Percentiles rank a stretch among this genome's conserved stretches.
phyloP scores from a whole-genome alignment of 2,888 invertebrate genomes.

The Pimpla rufipes region DNA sequence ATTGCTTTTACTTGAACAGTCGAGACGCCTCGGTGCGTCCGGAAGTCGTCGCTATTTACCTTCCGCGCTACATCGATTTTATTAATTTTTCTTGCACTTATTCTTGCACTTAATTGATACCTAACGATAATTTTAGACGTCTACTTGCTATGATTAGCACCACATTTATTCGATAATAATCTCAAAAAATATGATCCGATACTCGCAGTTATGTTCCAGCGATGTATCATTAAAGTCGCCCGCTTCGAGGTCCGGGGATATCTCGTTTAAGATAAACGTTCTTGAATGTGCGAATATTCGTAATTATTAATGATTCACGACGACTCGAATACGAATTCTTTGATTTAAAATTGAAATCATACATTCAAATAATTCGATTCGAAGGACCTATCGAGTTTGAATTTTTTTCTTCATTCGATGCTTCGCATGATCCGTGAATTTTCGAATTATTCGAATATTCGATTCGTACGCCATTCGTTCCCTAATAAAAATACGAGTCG shows the following conservation, averaged over 20 bases:
- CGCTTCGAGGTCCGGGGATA: background rate
- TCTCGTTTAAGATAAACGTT: background rate
- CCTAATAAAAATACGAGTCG: background rate
- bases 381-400: background rate
- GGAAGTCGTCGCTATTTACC: background rate
- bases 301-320: background rate
- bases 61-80: conserved; percentile 7
- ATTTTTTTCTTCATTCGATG: background rate
- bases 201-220: conserved; percentile 19
- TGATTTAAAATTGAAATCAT: background rate
- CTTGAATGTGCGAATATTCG: conserved; percentile 13
- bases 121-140: conserved; percentile 15
- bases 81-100: conserved; percentile 19
- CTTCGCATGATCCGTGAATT: background rate
- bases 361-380: conserved; percentile 7
- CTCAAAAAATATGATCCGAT: conserved; percentile 56
- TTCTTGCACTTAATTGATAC: conserved; percentile 9
- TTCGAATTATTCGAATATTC: conserved; percentile 7
- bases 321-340: background rate
- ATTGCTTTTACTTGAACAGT: background rate
- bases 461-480: background rate
- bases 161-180: conserved; percentile 52
- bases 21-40: background rate
- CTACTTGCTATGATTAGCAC: conserved; percentile 49
- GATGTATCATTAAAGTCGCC: conserved; percentile 20